Conservation (phyloP, 2,797 vertebrate species). For the Enteromius treurensis region DNA sequence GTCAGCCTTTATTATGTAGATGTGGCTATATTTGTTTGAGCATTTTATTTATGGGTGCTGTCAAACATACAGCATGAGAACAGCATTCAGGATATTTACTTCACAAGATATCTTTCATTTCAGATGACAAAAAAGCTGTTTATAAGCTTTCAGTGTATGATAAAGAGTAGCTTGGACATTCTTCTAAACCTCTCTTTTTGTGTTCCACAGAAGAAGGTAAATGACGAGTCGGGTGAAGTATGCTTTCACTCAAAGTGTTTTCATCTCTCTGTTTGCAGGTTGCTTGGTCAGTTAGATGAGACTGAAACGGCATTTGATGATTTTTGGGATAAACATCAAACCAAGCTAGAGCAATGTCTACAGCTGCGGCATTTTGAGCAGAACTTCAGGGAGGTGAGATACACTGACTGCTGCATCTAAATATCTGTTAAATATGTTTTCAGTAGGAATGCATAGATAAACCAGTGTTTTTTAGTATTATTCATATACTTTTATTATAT, state of each 20-base stretch:
- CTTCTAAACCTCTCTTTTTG: not conserved
- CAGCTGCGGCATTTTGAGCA: constrained; percentile 92
- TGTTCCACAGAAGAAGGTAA: not conserved
- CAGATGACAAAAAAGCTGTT: not conserved
- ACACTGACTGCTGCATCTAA: not conserved
- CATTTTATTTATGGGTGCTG: not conserved
- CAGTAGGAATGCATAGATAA: not conserved
- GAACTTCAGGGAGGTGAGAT: constrained; percentile 90
- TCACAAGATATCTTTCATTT: too few species aligned
- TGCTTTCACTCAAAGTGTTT: not conserved
- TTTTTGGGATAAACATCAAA: constrained; percentile 94
- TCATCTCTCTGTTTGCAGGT: constrained; percentile 70
- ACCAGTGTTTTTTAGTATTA: not conserved
- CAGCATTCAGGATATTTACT: not conserved
- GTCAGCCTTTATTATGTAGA: constrained; percentile 11
- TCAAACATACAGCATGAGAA: not conserved
- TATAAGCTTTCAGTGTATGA: not conserved
- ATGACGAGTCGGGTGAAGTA: not conserved
- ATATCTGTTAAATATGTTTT: not conserved
- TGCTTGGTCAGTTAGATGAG: constrained; percentile 91
- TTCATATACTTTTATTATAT: not conserved
- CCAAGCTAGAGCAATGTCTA: constrained; percentile 93
- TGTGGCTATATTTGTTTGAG: not conserved
- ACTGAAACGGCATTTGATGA: constrained; percentile 93
- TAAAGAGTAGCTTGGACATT: not conserved